Base-by-base conservation (phyloP, 2,888 invertebrate species). In the Callyntrura sp. region DNA sequence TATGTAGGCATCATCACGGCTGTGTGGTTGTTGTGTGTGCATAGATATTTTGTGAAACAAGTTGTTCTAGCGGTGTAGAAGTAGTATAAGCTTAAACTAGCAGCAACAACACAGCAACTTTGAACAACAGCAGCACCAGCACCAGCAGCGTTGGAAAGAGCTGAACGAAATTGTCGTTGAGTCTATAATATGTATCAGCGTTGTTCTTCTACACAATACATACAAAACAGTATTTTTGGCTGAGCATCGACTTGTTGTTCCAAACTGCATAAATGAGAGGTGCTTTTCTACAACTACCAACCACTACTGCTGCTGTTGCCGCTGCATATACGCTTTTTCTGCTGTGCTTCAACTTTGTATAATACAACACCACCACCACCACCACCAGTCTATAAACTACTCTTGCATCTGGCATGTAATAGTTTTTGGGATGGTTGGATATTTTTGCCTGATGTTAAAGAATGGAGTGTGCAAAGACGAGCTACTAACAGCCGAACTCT, bases 231-330 rank as follows among this genome's bases (percentile, higher is more conserved):
- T 1, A 25, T 48, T 76, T 51, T 55, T 51, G 48, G 76, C 45
- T 23, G 48, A 73, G 73, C n/a, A n/a, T 73, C 20, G 73, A 45
- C 81, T 81, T 81, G 81, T 82, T 82, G 62, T 62, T 81, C 79
- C 57, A 79, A 70, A 73, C 45, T 62, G 25, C 60, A 60, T 60
- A 60, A 60, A n/a, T n/a, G n/a, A n/a, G n/a, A n/a, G n/a, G n/a
- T n/a, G n/a, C n/a, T n/a, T n/a, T n/a, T n/a, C n/a, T n/a, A n/a
- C n/a, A n/a, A n/a, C n/a, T n/a, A n/a, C n/a, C n/a, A n/a, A n/a
- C n/a, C n/a, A n/a, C n/a, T n/a, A n/a, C n/a, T n/a, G n/a, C n/a
- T n/a, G n/a, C n/a, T n/a, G n/a, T n/a, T n/a, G n/a, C n/a, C n/a
- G n/a, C n/a, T n/a, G n/a, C n/a, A n/a, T n/a, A n/a, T n/a, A n/a